Base-by-base conservation (phyloP, 2,888 invertebrate genomes). In the Ophioninae sp. region DNA sequence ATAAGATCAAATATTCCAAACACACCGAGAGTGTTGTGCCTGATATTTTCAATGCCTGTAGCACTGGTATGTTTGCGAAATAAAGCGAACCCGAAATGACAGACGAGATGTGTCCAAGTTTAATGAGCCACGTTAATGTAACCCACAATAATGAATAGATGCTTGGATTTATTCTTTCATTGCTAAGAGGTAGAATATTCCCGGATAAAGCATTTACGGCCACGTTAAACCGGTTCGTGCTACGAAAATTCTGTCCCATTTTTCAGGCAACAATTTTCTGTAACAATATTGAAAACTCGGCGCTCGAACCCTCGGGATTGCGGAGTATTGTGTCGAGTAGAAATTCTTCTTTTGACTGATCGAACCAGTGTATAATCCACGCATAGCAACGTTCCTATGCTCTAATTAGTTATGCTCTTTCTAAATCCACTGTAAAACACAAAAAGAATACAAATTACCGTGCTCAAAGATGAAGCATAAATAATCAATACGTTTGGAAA, bases 191-290 rank as follows among this genome's bases (percentile, higher is more conserved):
- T 0, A 89, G 69, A 39, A 85, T 64, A 57, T 89, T 88, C 0
- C 87, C 88, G 6, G 88, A 86, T 0, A 87, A 2, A 2, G 10
- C 10, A 59, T 88, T 89, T 0, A 83, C 6, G 6, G 83, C 30
- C 0, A 56, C 69, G 41, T 88, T 89, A 0, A 87, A 73, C 39
- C 64, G 73, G 77, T 83, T 89, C 6, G 84, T 37, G 8, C 10
- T 86, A 61, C 57, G 61, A 56, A 89, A 88, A 80, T 88, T 68
- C 85, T 86, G 87, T 23, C 23, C 73, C 41, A 62, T 62, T n/a
- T 20, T 44, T 13, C 10, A 44, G 10, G 13, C 10, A 44, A 13
- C 5, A 5, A 13, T 3, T 73, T 8, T 7, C 13, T 20, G 1
- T 5, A 50, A 6, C n/a, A 20, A n/a, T 57, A 21, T 57, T 37